A percentile compares a stretch with the other conserved stretches of the same genome.
These are phyloP conservation scores for Lethocerus indicus DNA, from an alignment of 1,140 invertebrate genomes.

Conservation along the genomic window DNA sequence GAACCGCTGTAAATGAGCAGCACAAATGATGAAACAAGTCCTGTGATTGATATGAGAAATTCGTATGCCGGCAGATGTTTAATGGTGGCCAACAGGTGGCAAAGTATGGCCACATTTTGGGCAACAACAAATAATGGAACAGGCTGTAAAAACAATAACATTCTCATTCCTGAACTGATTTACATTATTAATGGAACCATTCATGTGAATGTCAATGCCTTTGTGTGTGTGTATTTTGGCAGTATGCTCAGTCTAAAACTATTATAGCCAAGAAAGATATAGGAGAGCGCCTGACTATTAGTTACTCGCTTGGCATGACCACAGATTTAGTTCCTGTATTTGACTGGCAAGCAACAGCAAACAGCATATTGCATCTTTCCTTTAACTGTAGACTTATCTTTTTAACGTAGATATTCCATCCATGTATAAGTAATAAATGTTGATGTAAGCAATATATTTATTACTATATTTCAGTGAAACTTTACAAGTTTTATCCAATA, in stretches of 20 bases:
- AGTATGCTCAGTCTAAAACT: not conserved
- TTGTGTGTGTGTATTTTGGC: not conserved
- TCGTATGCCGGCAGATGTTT: constrained; percentile 1
- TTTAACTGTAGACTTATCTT: not conserved
- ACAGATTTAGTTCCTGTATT: too few relatives aligned
- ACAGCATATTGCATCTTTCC: too few relatives aligned
- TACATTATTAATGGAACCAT: not conserved
- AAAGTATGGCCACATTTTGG: constrained; percentile 2
- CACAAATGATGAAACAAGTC: not conserved
- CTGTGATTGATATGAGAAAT: constrained; percentile 1
- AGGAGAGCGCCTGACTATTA: not conserved
- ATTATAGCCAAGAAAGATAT: not conserved
- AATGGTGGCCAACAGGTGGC: not conserved
- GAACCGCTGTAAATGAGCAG: not conserved
- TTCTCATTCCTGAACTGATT: not conserved
- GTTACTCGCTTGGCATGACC: too few relatives aligned
- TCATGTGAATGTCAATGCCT: not conserved
- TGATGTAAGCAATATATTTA: not conserved
- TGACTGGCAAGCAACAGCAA: too few relatives aligned
- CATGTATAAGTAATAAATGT: not conserved
- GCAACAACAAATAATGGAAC: constrained; percentile 3
- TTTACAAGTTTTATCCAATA: not conserved
- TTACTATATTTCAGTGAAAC: not conserved
- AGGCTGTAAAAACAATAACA: constrained; percentile 2
- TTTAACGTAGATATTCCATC: not conserved